Base-by-base conservation (phyloP, 2,797 vertebrate genomes). In the Pipistrellus pipistrellus region DNA sequence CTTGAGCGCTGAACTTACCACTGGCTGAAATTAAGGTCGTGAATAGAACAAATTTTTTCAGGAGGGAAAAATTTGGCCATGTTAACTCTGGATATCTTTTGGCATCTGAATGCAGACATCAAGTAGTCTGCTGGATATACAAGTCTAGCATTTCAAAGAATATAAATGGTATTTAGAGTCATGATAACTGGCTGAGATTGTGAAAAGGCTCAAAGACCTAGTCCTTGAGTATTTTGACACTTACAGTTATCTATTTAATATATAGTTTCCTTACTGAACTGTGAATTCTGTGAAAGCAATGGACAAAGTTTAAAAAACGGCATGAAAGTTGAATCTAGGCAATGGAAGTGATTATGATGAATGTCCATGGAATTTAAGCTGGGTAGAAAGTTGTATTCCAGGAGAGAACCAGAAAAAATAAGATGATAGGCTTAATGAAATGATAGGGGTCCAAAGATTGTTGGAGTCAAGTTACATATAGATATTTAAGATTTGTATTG, bases 101-200 rank as follows among this genome's bases (percentile, higher is more conserved):
- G 72, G 35, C 23, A 81, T 73, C 18, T 81, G 66, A 66, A 15
- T 23, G 18, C 68, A 80, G 68, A 71, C 4, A 44, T 59, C 69
- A 41, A 68, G 35, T 89, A 72, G 88, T 30, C 41, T 72, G 32
- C 35, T 48, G 1, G 5, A 72, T 59, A 66, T 23, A 17, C 20
- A 78, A 85, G 14, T 86, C 35, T 80, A 92, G 44, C 48, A 2
- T 86, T n/a, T 89, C 6, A 35, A 85, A 76, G 17, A 23, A 75
- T 77, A 55, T 92, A 89, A 77, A 64, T 69, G n/a, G 4, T 72
- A 89, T 73, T 73, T 73, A 87, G 77, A 90, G 44, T 15, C 20
- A 77, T 41, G 1, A 59, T 44, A 35, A 64, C 25, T 32, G 27
- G 12, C 44, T 78, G 25, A 94, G 8, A 62, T 27, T 51, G 27